These are phyloP conservation scores for Drosophila arizonae DNA, from an alignment of 1,140 invertebrate species.

Conservation along the genomic window DNA sequence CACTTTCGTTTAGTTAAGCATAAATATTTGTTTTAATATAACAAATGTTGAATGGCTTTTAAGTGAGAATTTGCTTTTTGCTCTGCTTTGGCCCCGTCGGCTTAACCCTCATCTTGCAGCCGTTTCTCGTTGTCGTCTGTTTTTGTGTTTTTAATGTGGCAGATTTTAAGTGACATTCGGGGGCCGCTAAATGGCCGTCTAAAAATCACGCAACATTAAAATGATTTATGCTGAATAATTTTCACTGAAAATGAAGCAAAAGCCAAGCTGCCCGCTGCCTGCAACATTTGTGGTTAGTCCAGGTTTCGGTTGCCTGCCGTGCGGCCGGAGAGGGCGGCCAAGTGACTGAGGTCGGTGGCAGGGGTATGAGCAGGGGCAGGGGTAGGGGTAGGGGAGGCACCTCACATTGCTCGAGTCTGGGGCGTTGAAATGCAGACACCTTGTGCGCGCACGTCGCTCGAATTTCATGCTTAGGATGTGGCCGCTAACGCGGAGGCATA, in stretches of 20 bases:
- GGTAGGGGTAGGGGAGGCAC: not conserved
- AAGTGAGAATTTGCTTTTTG: not conserved
- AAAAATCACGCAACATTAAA: slow-evolving; percentile 80
- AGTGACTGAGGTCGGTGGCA: too few species aligned
- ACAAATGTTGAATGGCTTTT: not conserved
- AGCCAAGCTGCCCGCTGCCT: slow-evolving; percentile 46
- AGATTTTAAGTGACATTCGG: slow-evolving; percentile 78
- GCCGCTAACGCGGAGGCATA: slow-evolving; percentile 21
- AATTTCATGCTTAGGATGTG: slow-evolving; percentile 61
- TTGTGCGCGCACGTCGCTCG: slow-evolving; percentile 74
- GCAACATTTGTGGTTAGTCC: slow-evolving; percentile 59
- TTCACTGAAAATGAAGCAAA: slow-evolving; percentile 76
- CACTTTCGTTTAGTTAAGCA: not conserved
- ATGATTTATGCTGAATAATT: slow-evolving; percentile 80
- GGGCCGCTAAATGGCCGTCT: slow-evolving; percentile 76
- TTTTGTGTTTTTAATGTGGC: slow-evolving; percentile 70
- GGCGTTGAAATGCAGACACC: slow-evolving; percentile 78
- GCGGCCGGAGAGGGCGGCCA: not conserved
- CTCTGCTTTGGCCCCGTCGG: not conserved
- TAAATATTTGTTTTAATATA: not conserved
- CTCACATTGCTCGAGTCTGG: slow-evolving; percentile 34
- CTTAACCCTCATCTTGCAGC: slow-evolving; percentile 28
- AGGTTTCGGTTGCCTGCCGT: slow-evolving; percentile 21
- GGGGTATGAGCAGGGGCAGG: too few species aligned
- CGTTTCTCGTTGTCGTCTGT: not conserved